Evolutionary conservation across 2,797 vertebrate species (phyloP).

Genomic region (Iguana delicatissima): DNA sequence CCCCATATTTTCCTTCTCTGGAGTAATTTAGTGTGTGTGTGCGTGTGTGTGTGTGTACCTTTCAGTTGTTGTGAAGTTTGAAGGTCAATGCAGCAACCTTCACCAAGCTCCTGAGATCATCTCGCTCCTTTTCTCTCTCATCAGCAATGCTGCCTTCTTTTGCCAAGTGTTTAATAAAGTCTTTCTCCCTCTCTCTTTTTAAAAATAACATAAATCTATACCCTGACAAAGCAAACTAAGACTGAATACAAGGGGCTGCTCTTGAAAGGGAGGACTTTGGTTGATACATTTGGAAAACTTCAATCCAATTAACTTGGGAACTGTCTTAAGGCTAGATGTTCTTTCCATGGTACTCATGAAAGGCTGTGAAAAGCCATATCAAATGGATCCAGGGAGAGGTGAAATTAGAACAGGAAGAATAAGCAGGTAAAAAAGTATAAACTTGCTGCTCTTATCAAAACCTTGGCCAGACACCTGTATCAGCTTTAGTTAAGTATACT

Average conservation of each 20-base stretch:
- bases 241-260: slow-evolving; percentile 63
- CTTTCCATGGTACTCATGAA: neutral
- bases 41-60: slow-evolving; percentile 33
- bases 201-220: slow-evolving; percentile 34
- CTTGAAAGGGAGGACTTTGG: slow-evolving; percentile 41
- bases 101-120: slow-evolving; percentile 67
- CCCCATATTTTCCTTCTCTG: rapidly evolving
- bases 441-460: too few relatives aligned
- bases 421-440: neutral
- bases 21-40: slow-evolving; percentile 38
- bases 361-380: neutral
- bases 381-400: neutral
- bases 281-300: slow-evolving; percentile 63
- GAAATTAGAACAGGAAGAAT: neutral
- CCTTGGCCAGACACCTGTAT: too few relatives aligned
- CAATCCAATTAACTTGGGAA: slow-evolving; percentile 66
- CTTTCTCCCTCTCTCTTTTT: slow-evolving; percentile 10
- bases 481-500: too few relatives aligned
- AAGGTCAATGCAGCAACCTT: slow-evolving; percentile 79
- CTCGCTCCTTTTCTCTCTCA: slow-evolving; percentile 70
- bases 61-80: slow-evolving; percentile 70
- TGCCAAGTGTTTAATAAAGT: slow-evolving; percentile 73
- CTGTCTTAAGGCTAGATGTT: neutral
- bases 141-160: slow-evolving; percentile 78
- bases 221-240: slow-evolving; percentile 62